A percentile compares a stretch with the other conserved stretches of the same genome.
phyloP scores from a whole-genome alignment of 2,888 invertebrate species.

The Endotricha flammealis region DNA sequence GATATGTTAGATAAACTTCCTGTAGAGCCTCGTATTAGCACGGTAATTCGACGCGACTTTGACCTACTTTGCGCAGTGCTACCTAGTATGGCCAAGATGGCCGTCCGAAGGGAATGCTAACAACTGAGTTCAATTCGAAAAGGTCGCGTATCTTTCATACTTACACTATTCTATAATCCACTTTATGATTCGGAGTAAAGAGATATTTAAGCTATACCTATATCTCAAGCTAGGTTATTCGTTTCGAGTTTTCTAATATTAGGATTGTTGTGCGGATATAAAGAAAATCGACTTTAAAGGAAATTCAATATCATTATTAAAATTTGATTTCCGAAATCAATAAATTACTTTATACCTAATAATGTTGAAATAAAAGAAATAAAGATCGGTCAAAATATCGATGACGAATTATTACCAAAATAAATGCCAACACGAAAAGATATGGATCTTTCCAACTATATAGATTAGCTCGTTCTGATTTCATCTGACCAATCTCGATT shows the following conservation, averaged over 20 bases:
- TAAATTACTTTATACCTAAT: too few relatives aligned
- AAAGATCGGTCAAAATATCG: too few relatives aligned
- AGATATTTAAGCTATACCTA: too few relatives aligned
- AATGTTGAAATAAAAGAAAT: too few relatives aligned
- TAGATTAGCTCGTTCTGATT: conserved; percentile 37
- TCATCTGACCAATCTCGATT: conserved; percentile 51
- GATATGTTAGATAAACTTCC: conserved; percentile 15
- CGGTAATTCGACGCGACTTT: conserved; percentile 53
- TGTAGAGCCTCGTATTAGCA: conserved; percentile 26
- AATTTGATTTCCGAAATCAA: too few relatives aligned
- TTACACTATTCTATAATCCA: conserved; percentile 23
- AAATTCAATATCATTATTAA: too few relatives aligned
- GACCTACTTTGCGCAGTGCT: conserved; percentile 53
- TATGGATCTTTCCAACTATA: too few relatives aligned
- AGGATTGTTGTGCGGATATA: conserved; percentile 24
- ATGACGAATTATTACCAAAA: too few relatives aligned
- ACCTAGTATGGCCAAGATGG: conserved; percentile 47
- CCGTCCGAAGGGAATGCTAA: conserved; percentile 49
- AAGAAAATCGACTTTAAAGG: too few relatives aligned
- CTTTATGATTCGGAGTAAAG: too few relatives aligned
- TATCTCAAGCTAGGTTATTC: too few relatives aligned
- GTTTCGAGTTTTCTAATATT: conserved; percentile 21
- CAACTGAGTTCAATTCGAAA: conserved; percentile 26
- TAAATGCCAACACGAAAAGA: too few relatives aligned
- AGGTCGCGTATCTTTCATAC: conserved; percentile 29